These are phyloP conservation scores for Carposina sasakii DNA, from an alignment of 1,140 invertebrate genomes.

Conservation along the genomic window DNA sequence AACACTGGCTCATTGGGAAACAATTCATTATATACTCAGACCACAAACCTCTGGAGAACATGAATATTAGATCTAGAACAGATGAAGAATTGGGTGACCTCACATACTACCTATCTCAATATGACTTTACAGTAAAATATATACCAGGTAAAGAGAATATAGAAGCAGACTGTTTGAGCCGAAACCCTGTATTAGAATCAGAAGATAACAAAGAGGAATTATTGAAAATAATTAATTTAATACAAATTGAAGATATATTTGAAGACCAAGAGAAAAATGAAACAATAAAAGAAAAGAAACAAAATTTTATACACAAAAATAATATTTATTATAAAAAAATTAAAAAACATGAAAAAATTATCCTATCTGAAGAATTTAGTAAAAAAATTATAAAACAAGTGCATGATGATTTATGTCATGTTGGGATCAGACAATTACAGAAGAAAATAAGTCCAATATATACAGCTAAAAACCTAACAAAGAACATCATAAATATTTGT, in stretches of 20 bases:
- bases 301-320: slow-evolving; percentile 4
- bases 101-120: slow-evolving; percentile 37
- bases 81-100: slow-evolving; percentile 42
- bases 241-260: slow-evolving; percentile 27
- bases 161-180: slow-evolving; percentile 47
- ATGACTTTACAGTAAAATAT: slow-evolving; percentile 50
- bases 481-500: neutral
- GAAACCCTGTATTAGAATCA: slow-evolving; percentile 46
- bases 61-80: slow-evolving; percentile 41
- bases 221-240: slow-evolving; percentile 17
- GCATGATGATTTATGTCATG: slow-evolving; percentile 5
- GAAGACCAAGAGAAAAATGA: slow-evolving; percentile 10
- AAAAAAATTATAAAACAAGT: slow-evolving; percentile 3
- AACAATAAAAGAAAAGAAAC: slow-evolving; percentile 18
- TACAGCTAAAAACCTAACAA: slow-evolving; percentile 9
- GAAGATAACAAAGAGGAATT: slow-evolving; percentile 26
- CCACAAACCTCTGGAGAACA: slow-evolving; percentile 54
- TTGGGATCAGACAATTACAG: slow-evolving; percentile 6
- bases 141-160: slow-evolving; percentile 39
- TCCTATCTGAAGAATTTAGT: slow-evolving; percentile 6
- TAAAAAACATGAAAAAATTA: slow-evolving; percentile 4
- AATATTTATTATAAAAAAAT: slow-evolving; percentile 3
- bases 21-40: slow-evolving; percentile 48
- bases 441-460: slow-evolving; percentile 7
- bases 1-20: slow-evolving; percentile 48